These are phyloP conservation scores for Drosophila niveifrons DNA, from an alignment of 2,888 invertebrate genomes.

Conservation along the genomic window DNA sequence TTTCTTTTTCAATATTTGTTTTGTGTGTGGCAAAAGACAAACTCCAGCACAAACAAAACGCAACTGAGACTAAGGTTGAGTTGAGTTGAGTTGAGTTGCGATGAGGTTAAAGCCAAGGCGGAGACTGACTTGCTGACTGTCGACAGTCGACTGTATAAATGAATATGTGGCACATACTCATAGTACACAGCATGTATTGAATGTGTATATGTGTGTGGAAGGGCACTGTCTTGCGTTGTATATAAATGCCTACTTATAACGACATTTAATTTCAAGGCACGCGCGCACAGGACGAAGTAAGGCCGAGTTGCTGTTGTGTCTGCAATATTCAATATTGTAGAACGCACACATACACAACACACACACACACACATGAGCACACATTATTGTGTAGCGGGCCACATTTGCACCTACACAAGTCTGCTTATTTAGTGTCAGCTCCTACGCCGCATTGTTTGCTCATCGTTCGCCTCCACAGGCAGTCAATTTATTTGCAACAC, in stretches of 20 bases:
- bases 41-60: constrained; percentile 46
- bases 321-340: constrained; percentile 75
- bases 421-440: constrained; percentile 66
- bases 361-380: constrained; percentile 22
- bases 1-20: constrained; percentile 77
- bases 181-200: background rate
- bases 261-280: constrained; percentile 77
- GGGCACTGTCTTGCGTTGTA: constrained; percentile 58
- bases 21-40: constrained; percentile 71
- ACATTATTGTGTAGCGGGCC: constrained; percentile 19
- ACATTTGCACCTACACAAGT: constrained; percentile 69
- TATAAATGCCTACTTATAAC: constrained; percentile 78
- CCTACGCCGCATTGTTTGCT: constrained; percentile 57
- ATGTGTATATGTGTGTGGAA: constrained; percentile 14
- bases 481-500: constrained; percentile 75
- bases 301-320: constrained; percentile 54
- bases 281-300: constrained; percentile 55
- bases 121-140: constrained; percentile 49
- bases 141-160: constrained; percentile 51
- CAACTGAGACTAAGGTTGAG: constrained; percentile 10
- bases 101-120: constrained; percentile 1
- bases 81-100: too few relatives aligned
- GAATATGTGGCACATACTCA: constrained; percentile 50
- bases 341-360: constrained; percentile 32
- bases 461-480: constrained; percentile 51